Base-by-base conservation (phyloP, 23 tunicate species). In the Trididemnum miniatum region DNA sequence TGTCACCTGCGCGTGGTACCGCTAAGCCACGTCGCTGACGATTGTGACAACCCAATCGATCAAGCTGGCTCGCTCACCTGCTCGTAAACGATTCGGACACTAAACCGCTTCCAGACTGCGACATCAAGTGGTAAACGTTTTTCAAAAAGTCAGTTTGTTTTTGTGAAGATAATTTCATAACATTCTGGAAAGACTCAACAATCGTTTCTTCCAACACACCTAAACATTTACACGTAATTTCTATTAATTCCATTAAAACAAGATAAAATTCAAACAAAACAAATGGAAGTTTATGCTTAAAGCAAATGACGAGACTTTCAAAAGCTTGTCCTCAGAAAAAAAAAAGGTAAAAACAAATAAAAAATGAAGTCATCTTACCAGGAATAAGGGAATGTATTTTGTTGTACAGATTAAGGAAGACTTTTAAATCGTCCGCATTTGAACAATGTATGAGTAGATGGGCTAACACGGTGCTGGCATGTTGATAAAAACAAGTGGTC, bases 391-490 rank as follows among this genome's bases (percentile, higher is more conserved):
- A 86, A 20, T 62, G 37, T 12, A 85, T 50, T 38, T 81, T 67
- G 7, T 65, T 52, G 72, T 85, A 85, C 24, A 90, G 82, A 51
- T 73, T 80, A 2, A 90, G 27, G 64, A 90, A 84, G 76, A 65
- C 31, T n/a, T 59, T 50, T 23, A 90, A 28, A 65, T 90, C 76
- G 12, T 65, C 31, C 1, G 69, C 35, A 32, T 65, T 49, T 31
- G 63, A 76, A 9, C 80, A 64, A 32, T 85, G 35, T 3, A 50
- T 77, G 30, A 85, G 75, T 22, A 85, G 44, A 44, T 85, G 72
- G 31, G 62, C 37, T 34, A 85, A 37, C 51, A 85, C 83, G 34
- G 0, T 0, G 34, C 44, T 49, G 22, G 89, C 65, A 65, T 65
- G 73, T 28, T 64, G 35, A 50, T 85, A 33, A n/a, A 65, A 49